These are phyloP conservation scores for Etheostoma cragini DNA, from an alignment of 2,113 vertebrate genomes.

Conservation along the genomic window DNA sequence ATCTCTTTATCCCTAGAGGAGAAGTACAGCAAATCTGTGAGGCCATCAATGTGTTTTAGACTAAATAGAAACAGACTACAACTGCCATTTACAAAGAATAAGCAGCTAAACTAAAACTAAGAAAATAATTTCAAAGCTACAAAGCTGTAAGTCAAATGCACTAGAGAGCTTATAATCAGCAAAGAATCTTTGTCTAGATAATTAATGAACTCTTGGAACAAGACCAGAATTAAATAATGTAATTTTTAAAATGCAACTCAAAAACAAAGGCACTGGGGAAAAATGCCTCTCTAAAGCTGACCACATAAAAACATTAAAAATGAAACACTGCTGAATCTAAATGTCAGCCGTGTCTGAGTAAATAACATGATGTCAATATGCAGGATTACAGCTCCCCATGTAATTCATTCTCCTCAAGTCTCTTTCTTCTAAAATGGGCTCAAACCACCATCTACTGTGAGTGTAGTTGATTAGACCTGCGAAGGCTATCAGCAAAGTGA, in stretches of 20 bases:
- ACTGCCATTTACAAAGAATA: slow-evolving; percentile 46
- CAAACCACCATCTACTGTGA: slow-evolving; percentile 40
- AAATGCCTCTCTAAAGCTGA: slow-evolving; percentile 55
- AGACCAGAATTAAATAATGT: slow-evolving; percentile 67
- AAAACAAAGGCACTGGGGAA: slow-evolving; percentile 49
- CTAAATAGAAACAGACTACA: slow-evolving; percentile 38
- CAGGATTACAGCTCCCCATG: slow-evolving; percentile 34
- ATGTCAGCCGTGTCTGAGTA: slow-evolving; percentile 67
- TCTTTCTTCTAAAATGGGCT: slow-evolving; percentile 36
- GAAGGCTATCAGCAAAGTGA: slow-evolving; percentile 18
- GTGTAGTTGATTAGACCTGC: slow-evolving; percentile 9
- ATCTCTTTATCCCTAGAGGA: slow-evolving; percentile 42
- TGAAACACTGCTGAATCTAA: slow-evolving; percentile 58
- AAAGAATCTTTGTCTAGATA: slow-evolving; percentile 59
- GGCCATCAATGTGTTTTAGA: slow-evolving; percentile 33
- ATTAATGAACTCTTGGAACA: slow-evolving; percentile 72
- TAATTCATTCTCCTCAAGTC: slow-evolving; percentile 39
- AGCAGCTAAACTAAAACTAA: slow-evolving; percentile 37
- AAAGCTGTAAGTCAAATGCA: slow-evolving; percentile 60
- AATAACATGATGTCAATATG: slow-evolving; percentile 62
- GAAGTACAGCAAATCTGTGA: slow-evolving; percentile 35
- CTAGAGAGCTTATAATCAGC: slow-evolving; percentile 66
- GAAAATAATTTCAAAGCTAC: slow-evolving; percentile 44
- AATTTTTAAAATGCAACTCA: slow-evolving; percentile 56
- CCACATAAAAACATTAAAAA: slow-evolving; percentile 46